These are phyloP conservation scores for Nothoprocta perdicaria DNA, from an alignment of 2,113 vertebrate genomes.

Conservation along the genomic window DNA sequence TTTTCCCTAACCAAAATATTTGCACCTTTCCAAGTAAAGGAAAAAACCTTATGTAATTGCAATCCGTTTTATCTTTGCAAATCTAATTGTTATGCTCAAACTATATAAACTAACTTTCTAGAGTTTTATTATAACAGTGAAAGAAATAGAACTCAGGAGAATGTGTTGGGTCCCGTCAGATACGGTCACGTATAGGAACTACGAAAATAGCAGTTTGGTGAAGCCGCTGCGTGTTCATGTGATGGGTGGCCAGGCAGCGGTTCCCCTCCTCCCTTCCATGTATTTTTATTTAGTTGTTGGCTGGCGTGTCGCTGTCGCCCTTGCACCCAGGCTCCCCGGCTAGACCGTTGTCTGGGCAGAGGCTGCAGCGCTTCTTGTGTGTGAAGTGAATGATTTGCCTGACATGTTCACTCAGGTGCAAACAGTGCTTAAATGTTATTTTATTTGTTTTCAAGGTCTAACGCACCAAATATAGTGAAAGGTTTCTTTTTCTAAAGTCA, in stretches of 20 bases:
- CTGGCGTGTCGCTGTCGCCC: rapidly evolving
- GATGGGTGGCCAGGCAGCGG: neutral
- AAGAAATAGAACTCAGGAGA: neutral
- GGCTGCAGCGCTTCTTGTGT: neutral
- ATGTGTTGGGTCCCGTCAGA: neutral
- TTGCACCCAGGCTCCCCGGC: neutral
- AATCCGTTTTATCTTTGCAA: neutral
- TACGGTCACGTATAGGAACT: rapidly evolving
- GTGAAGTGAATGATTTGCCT: neutral
- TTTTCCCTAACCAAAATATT: neutral
- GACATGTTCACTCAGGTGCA: neutral
- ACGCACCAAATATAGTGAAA: neutral
- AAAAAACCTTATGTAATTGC: neutral
- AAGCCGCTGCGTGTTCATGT: neutral
- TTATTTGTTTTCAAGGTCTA: neutral
- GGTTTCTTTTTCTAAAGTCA: neutral
- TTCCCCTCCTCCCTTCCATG: neutral
- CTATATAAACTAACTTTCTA: too few species aligned
- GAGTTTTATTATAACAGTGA: neutral
- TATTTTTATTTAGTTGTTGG: neutral
- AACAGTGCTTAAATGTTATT: neutral
- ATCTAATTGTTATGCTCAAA: neutral
- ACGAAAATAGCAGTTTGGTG: neutral
- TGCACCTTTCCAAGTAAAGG: neutral
- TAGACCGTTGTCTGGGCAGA: neutral